Percentiles rank a stretch among this genome's conserved stretches.
Conservation (phyloP, 2,797 vertebrate genomes). For the Phalanger gymnotis region DNA sequence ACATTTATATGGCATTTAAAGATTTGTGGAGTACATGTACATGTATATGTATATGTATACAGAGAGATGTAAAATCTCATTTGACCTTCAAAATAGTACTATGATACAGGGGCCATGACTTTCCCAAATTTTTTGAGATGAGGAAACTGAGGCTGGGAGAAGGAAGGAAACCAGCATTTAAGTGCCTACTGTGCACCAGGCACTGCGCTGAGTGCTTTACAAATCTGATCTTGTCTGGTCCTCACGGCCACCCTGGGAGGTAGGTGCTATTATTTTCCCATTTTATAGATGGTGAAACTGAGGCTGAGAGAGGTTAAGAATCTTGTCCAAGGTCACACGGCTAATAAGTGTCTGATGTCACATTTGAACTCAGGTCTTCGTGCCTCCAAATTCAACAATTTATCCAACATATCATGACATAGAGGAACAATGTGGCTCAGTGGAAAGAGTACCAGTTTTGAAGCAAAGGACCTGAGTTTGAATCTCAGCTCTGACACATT, state of each 20-base stretch:
- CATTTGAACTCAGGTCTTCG: too few relatives aligned
- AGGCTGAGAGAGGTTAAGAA: neutral
- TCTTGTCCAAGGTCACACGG: neutral
- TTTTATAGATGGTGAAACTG: neutral
- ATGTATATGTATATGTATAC: too few relatives aligned
- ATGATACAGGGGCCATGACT: neutral
- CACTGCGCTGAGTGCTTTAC: neutral
- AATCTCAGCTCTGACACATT: neutral
- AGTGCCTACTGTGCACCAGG: neutral
- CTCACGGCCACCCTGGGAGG: neutral
- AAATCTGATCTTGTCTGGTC: neutral
- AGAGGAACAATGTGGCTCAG: neutral
- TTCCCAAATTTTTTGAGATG: neutral
- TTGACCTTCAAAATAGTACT: too few relatives aligned
- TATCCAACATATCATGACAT: too few relatives aligned
- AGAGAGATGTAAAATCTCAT: too few relatives aligned
- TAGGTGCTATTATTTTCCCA: neutral
- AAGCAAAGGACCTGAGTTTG: neutral
- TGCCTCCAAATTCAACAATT: too few relatives aligned
- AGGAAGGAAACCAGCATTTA: neutral
- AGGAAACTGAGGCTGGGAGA: neutral
- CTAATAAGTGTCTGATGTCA: neutral
- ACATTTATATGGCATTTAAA: too few relatives aligned
- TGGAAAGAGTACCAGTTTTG: neutral
- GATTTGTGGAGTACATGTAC: too few relatives aligned